A percentile compares a stretch with the other conserved stretches of the same genome.
Conservation (phyloP, 2,888 invertebrate species). For the Ormyrus pomaceus region DNA sequence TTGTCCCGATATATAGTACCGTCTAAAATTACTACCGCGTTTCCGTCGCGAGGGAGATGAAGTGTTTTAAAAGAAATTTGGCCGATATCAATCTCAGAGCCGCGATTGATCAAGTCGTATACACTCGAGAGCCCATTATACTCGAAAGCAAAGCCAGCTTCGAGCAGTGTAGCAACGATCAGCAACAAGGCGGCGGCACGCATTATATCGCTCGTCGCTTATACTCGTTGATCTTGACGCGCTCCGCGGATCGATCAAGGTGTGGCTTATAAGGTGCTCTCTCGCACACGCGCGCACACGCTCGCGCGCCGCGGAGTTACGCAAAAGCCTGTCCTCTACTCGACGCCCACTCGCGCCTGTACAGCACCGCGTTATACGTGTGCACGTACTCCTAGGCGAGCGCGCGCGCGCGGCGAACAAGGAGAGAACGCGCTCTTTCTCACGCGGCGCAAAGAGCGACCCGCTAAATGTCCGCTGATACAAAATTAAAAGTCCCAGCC, state of each 20-base stretch:
- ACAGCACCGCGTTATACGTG: not conserved
- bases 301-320: slow-evolving; percentile 51
- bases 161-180: not conserved
- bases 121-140: slow-evolving; percentile 17
- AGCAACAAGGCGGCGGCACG: too few species aligned
- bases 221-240: slow-evolving; percentile 17
- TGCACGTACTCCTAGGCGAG: not conserved
- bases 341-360: slow-evolving; percentile 49
- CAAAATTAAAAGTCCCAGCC: not conserved
- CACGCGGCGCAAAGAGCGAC: not conserved
- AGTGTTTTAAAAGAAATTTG: slow-evolving; percentile 20
- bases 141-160: slow-evolving; percentile 17
- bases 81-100: slow-evolving; percentile 1
- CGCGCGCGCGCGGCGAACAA: slow-evolving; percentile 18
- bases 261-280: slow-evolving; percentile 26
- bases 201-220: too few species aligned
- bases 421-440: slow-evolving; percentile 16
- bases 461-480: not conserved
- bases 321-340: slow-evolving; percentile 60
- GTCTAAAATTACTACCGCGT: not conserved
- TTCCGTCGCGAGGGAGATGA: not conserved
- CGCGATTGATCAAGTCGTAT: not conserved
- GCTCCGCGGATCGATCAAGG: slow-evolving; percentile 13
- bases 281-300: not conserved
- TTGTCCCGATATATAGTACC: too few species aligned